Percentiles rank a stretch among this genome's conserved stretches.
These are phyloP conservation scores for Alloplasta piceator DNA, from an alignment of 2,888 invertebrate genomes.

Conservation along the genomic window DNA sequence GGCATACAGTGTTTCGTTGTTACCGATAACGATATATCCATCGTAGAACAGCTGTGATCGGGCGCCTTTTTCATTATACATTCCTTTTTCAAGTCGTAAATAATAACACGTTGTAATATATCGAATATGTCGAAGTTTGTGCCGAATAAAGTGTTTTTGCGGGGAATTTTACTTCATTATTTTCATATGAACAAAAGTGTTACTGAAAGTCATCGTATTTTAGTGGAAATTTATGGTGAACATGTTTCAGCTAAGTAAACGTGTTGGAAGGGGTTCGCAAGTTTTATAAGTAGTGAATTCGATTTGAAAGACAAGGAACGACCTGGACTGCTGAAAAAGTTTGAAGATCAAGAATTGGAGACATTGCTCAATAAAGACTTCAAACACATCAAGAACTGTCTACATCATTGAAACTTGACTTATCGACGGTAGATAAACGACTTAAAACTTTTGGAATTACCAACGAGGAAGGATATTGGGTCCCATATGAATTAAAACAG, in stretches of 20 bases:
- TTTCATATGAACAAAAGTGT: conserved; percentile 1
- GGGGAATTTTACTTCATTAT: no score
- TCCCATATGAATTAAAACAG: conserved; percentile 56
- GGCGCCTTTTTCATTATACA: no score
- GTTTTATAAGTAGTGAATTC: conserved; percentile 64
- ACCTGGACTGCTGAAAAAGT: no score
- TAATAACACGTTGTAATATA: no score
- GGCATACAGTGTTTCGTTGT: no score
- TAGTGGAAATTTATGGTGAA: conserved; percentile 21
- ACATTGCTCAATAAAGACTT: conserved; percentile 43
- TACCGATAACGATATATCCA: no score
- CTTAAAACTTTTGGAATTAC: conserved; percentile 66
- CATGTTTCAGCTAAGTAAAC: neutral
- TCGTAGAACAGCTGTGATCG: no score
- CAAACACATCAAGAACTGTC: conserved; percentile 61
- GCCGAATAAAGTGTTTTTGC: no score
- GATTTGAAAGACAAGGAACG: conserved; percentile 56
- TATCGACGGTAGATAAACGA: conserved; percentile 47
- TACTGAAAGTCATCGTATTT: conserved; percentile 15
- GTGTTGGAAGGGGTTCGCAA: conserved; percentile 55
- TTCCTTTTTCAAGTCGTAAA: no score
- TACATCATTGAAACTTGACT: no score
- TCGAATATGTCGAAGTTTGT: no score
- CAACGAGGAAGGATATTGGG: conserved; percentile 55
- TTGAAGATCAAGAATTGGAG: no score